These are phyloP conservation scores for Laticauda colubrina DNA, from an alignment of 2,113 vertebrate genomes.

Conservation along the genomic window DNA sequence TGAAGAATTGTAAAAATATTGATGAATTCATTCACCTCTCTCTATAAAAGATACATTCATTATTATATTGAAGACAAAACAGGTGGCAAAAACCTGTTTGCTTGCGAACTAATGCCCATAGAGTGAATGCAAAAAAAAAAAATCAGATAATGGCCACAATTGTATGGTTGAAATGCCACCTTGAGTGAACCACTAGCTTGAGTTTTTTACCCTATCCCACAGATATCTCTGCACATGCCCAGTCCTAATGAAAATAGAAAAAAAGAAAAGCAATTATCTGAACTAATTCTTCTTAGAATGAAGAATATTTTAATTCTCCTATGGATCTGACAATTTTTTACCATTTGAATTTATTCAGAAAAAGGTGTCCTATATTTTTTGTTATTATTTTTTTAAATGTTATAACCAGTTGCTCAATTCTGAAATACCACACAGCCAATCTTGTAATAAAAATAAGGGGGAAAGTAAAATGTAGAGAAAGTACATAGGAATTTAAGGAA, in stretches of 20 bases:
- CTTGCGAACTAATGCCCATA: not conserved
- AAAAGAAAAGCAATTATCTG: not conserved
- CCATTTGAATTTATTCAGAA: conserved; percentile 25
- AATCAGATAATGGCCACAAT: not conserved
- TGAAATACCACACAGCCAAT: not conserved
- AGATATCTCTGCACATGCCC: not conserved
- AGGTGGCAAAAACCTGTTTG: not conserved
- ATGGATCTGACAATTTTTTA: not conserved
- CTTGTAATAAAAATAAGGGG: conserved; percentile 43
- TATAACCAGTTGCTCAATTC: not conserved
- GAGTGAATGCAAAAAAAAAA: not conserved
- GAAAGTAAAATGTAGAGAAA: conserved; percentile 47
- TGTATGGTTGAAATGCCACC: not conserved
- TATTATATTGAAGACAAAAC: not conserved
- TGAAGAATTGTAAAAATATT: not conserved
- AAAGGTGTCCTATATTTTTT: conserved; percentile 5
- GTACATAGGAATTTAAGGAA: conserved; percentile 40
- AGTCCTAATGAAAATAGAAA: not conserved
- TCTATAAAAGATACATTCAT: not conserved
- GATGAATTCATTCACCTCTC: not conserved
- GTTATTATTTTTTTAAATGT: not conserved
- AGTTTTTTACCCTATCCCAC: not conserved
- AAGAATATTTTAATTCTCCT: conserved; percentile 14
- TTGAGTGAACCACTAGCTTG: not conserved
- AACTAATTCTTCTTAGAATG: not conserved